Evolutionary conservation across 2,113 vertebrate genomes (phyloP).

Genomic region (Aythya baeri): DNA sequence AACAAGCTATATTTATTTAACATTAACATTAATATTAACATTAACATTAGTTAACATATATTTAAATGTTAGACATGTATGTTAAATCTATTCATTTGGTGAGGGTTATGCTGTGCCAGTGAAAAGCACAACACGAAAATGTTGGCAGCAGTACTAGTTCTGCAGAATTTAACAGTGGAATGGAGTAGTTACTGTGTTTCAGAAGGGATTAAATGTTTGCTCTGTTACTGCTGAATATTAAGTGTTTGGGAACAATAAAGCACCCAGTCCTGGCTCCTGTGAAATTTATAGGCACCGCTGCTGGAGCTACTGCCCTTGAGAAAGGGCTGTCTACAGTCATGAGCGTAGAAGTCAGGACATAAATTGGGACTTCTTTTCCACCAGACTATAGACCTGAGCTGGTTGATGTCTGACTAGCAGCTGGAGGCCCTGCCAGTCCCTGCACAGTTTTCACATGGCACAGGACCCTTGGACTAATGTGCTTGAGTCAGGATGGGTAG

Average conservation of each 20-base stretch:
- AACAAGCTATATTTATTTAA: neutral
- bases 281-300: neutral
- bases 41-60: neutral
- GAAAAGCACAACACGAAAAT: neutral
- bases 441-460: neutral
- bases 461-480: too few species aligned
- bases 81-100: neutral
- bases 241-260: neutral
- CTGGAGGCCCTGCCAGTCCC: neutral
- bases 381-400: neutral
- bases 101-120: neutral
- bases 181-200: neutral
- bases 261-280: neutral
- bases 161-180: neutral
- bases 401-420: neutral
- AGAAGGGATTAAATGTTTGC: neutral
- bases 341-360: neutral
- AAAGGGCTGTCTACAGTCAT: neutral
- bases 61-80: neutral
- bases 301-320: neutral
- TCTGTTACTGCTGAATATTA: neutral
- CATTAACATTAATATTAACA: too few species aligned
- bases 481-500: neutral
- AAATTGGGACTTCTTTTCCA: neutral
- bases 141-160: neutral